phyloP scores from a whole-genome alignment of 1,140 invertebrate genomes.

The Matsumurasca onukii region DNA sequence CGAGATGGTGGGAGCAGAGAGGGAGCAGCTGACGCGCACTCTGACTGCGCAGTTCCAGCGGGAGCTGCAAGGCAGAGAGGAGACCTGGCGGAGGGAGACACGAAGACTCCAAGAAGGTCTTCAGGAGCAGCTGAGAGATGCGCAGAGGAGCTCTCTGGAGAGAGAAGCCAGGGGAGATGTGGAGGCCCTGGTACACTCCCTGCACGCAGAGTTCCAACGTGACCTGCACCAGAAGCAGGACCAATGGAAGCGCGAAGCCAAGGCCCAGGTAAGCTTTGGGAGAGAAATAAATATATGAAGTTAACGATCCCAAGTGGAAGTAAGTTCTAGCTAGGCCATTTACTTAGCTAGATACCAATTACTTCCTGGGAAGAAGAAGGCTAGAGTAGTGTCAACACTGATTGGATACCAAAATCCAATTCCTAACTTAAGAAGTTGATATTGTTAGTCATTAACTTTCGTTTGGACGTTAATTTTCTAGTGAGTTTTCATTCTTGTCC shows the following conservation, averaged over 20 bases:
- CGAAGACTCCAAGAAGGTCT: neutral
- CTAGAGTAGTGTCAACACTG: no score
- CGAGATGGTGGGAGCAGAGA: constrained; percentile 21
- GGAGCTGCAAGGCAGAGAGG: constrained; percentile 12
- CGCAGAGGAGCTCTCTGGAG: neutral
- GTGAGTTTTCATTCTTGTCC: no score
- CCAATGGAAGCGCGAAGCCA: constrained; percentile 6
- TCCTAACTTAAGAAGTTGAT: no score
- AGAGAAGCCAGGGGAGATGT: neutral
- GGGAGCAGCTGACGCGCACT: neutral
- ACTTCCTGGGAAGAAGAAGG: no score
- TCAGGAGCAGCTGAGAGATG: constrained; percentile 12
- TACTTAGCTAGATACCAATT: no score
- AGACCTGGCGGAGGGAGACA: constrained; percentile 4
- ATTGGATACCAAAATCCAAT: no score
- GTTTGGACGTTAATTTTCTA: no score
- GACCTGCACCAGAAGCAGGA: constrained; percentile 18
- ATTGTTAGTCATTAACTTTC: no score
- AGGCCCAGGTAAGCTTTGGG: constrained; percentile 1
- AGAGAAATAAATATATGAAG: no score
- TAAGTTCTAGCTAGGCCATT: no score
- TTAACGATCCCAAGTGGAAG: no score
- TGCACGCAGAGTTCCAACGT: constrained; percentile 26
- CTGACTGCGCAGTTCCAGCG: constrained; percentile 27
- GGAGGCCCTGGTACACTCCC: constrained; percentile 18